Percentiles rank a stretch among this genome's conserved stretches.
Evolutionary conservation across 1,140 invertebrate genomes (phyloP).

Genomic region (Drosophila arizonae): DNA sequence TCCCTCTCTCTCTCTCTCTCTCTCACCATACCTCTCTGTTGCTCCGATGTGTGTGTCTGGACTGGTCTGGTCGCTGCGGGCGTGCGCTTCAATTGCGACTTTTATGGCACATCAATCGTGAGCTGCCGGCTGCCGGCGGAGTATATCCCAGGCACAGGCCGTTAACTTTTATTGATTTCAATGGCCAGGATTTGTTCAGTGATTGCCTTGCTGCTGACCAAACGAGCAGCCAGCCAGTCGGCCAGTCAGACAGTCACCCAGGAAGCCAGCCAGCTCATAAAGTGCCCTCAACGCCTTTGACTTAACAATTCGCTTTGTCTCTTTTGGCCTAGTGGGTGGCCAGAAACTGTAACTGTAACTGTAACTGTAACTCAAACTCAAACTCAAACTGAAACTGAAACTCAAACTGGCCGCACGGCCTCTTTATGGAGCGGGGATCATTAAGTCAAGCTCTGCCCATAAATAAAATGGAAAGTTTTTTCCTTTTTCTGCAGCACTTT

Average conservation of each 20-base stretch:
- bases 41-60: slow-evolving; percentile 23
- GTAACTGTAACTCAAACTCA: background rate
- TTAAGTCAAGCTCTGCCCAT: slow-evolving; percentile 75
- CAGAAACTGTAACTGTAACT: background rate
- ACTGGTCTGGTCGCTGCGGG: slow-evolving; percentile 62
- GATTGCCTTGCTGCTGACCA: slow-evolving; percentile 60
- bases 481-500: slow-evolving; percentile 40
- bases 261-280: slow-evolving; percentile 60
- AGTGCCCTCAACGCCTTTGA: slow-evolving; percentile 80
- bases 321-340: slow-evolving; percentile 24
- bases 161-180: slow-evolving; percentile 82
- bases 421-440: slow-evolving; percentile 45
- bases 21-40: background rate
- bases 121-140: slow-evolving; percentile 13
- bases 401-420: background rate
- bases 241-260: slow-evolving; percentile 33
- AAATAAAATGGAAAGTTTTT: slow-evolving; percentile 69
- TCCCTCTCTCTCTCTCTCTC: slow-evolving; percentile 26
- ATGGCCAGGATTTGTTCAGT: slow-evolving; percentile 76
- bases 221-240: slow-evolving; percentile 27
- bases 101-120: slow-evolving; percentile 80
- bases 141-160: slow-evolving; percentile 49
- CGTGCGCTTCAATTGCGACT: slow-evolving; percentile 78
- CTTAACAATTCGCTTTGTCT: slow-evolving; percentile 77
- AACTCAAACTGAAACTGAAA: background rate